phyloP scores from a whole-genome alignment of 2,113 vertebrate genomes.

The Oncorhynchus keta region DNA sequence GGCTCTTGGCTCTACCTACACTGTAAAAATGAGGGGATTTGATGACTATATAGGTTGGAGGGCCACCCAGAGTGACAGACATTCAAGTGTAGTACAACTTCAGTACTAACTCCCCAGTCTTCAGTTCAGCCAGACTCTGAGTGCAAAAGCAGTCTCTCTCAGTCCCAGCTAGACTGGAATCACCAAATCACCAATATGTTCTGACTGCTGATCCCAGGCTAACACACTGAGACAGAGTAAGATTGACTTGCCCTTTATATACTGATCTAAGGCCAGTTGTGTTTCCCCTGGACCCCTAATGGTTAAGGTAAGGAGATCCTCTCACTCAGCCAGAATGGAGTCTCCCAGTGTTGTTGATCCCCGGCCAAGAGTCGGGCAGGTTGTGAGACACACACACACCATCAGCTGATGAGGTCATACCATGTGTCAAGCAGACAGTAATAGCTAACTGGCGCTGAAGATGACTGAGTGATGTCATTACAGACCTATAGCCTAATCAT shows the following conservation, averaged over 20 bases:
- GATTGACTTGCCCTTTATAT: too few relatives aligned
- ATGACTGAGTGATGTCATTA: slow-evolving; percentile 13
- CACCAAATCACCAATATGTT: slow-evolving; percentile 26
- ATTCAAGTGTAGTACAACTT: not conserved
- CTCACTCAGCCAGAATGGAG: slow-evolving; percentile 12
- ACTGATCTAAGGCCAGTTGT: too few relatives aligned
- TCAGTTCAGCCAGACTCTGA: not conserved
- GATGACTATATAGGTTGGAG: not conserved
- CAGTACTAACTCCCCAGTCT: not conserved
- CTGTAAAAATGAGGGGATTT: not conserved
- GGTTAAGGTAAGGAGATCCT: slow-evolving; percentile 13
- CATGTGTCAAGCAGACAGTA: not conserved
- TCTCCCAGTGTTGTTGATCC: slow-evolving; percentile 44
- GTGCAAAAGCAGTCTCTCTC: slow-evolving; percentile 51
- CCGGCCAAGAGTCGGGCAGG: slow-evolving; percentile 42
- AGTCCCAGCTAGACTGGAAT: slow-evolving; percentile 38
- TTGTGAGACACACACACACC: slow-evolving; percentile 38
- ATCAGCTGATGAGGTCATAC: not conserved
- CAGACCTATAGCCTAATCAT: slow-evolving; percentile 27
- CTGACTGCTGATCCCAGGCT: slow-evolving; percentile 57
- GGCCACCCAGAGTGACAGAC: not conserved
- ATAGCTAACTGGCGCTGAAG: slow-evolving; percentile 18
- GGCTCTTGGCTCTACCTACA: not conserved
- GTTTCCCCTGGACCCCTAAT: too few relatives aligned
- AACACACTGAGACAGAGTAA: not conserved